A percentile compares a stretch with the other conserved stretches of the same genome.
phyloP scores from a whole-genome alignment of 35 echinoderm and acorn worm species.

The Holothuria glaberrima region DNA sequence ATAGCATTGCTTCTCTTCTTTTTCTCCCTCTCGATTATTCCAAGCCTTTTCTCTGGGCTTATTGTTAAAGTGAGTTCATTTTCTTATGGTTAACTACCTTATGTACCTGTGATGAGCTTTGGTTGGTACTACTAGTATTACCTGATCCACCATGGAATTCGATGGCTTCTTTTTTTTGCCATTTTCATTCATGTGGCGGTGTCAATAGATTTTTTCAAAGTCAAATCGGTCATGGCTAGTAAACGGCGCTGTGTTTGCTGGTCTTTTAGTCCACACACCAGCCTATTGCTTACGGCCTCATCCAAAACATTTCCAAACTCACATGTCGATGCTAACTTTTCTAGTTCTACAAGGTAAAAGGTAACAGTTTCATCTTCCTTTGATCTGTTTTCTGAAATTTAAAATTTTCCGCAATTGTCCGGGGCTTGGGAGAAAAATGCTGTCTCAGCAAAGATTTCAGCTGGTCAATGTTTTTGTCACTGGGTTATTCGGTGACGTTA shows the following conservation, averaged over 20 bases:
- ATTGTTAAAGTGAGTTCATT: background rate
- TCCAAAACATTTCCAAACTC: conserved; percentile 56
- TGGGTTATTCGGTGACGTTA: conserved; percentile 36
- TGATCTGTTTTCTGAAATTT: conserved; percentile 58
- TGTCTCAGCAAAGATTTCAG: background rate
- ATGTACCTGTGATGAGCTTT: background rate
- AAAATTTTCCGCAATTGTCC: conserved; percentile 45
- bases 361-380: conserved; percentile 10
- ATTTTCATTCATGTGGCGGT: conserved; percentile 39
- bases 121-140: background rate
- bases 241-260: background rate
- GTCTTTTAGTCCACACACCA: conserved; percentile 49
- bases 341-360: conserved; percentile 42
- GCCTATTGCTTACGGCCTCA: conserved; percentile 41
- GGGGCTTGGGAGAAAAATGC: conserved; percentile 40
- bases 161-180: conserved; percentile 29
- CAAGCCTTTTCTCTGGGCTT: background rate
- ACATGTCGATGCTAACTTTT: conserved; percentile 47
- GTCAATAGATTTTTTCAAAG: conserved; percentile 21
- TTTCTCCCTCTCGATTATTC: background rate
- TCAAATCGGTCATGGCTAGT: background rate
- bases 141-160: background rate
- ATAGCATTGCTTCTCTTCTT: background rate
- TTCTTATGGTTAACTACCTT: background rate
- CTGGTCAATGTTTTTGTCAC: conserved; percentile 13